Evolutionary conservation across 2,888 invertebrate genomes (phyloP), one percentile per base, ranked within the genome.

Genomic region (Meloe dianella): DNA sequence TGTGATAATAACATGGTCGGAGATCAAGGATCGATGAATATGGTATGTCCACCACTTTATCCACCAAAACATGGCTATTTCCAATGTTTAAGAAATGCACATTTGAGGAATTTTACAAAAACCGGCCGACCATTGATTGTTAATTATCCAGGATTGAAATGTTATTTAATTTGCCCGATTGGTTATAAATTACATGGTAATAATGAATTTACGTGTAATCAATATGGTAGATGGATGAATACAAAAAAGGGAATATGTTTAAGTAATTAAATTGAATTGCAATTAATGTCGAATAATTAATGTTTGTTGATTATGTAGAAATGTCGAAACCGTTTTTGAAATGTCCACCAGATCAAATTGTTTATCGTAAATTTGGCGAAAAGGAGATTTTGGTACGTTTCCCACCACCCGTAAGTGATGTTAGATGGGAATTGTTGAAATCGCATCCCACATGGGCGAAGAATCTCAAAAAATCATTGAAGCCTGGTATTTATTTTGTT

Each of bases 341-440:
- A 71, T 87, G 88, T 73, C 87, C 87, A 2, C 80, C 83, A 54
- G 85, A 87, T 71, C 83, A 87, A 60, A 75, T 79, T 20, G 24
- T 80, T 85, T 8, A 35, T 20, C 38, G 57, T 30, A 17, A 83
- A 84, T 54, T 27, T 6, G 83, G 84, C 58, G 80, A 83, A 69
- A 82, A 81, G 67, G 82, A 83, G 63, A 84, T 84, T 2, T 83
- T 85, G 74, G 84, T 87, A 51, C 83, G 82, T 51, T 84, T 87
- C 70, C 84, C 85, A 60, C 84, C 85, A 67, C 87, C 87, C 5
- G 83, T 84, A 66, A 85, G 87, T 51, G 86, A 87, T 77, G 84
- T 87, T 56, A 85, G 86, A 78, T 86, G 85, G 85, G 85, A 86
- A 65, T 84, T 86, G 75, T 84, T 87, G 63, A 82, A 83, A 64